Base-by-base conservation (phyloP, 2,797 vertebrate genomes). In the Pagetopsis macropterus region DNA sequence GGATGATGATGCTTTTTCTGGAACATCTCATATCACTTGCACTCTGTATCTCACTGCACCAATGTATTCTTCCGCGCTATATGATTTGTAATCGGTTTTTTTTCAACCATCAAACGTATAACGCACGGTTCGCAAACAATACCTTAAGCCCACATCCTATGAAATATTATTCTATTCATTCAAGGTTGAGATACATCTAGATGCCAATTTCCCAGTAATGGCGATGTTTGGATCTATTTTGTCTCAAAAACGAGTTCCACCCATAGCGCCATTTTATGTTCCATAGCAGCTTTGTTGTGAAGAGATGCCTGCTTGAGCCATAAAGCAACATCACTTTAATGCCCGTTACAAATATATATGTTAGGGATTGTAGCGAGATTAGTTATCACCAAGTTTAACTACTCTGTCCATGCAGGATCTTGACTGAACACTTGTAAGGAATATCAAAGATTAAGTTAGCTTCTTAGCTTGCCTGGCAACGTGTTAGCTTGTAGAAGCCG, bases 251-350 rank as follows among this genome's bases (percentile, higher is more conserved):
- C 10, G n/a, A 93, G 94, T 91, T 82, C 93, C 87, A 79, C 86
- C 84, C 85, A 68, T 70, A 83, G 92, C 94, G 93, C 94, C 95
- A 96, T 95, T 95, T 95, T 93, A 85, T 81, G 84, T 74, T 84
- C 50, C 41, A 21, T 21, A 78, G 69, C 55, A 62, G 79, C 88
- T 86, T 94, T 93, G 91, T 91, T 87, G 82, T 71, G 75, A 78
- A 37, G 75, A 54, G 56, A 46, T 74, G 58, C 10, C 31, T 66
- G 52, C 9, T 0, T 12, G 41, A 60, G 2, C 4, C 17, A 2
- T 1, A 2, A 21, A 50, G 21, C 12, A n/a, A 3, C 13, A 3
- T 5, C 6, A 0, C 0, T 2, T 9, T 37, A 1, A 58, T 50
- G 52, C 3, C 1, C 44, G 16, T 37, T 11, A 5, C 1, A 12